A percentile compares a stretch with the other conserved stretches of the same genome.
These are phyloP conservation scores for Cybosia mesomella DNA, from an alignment of 2,888 invertebrate genomes.

Conservation along the genomic window DNA sequence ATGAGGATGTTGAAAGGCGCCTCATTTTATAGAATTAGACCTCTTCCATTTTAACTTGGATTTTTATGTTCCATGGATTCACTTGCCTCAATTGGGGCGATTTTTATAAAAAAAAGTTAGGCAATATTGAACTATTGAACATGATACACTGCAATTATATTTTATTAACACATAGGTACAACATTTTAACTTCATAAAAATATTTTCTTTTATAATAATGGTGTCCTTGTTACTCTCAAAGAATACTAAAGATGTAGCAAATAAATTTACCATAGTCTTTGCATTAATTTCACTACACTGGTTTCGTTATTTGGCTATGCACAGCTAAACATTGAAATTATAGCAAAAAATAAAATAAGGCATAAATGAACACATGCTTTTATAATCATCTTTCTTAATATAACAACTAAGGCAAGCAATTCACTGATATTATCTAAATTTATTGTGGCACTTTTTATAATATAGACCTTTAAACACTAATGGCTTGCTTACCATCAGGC, in stretches of 20 bases:
- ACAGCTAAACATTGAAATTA: conserved; percentile 6
- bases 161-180: conserved; percentile 1
- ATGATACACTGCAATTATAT: neutral
- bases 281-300: conserved; percentile 4
- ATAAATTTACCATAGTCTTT: neutral
- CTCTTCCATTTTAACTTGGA: no score
- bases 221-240: neutral
- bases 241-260: neutral
- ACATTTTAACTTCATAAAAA: neutral
- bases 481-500: no score
- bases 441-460: neutral
- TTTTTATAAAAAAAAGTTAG: no score
- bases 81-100: neutral
- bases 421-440: neutral
- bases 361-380: neutral
- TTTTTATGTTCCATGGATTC: neutral
- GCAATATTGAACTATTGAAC: conserved; percentile 24
- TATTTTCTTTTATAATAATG: neutral
- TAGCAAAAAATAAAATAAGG: neutral
- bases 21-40: neutral
- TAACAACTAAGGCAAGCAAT: neutral
- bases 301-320: neutral
- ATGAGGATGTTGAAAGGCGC: no score
- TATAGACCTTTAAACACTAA: neutral
- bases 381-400: neutral